Conservation (phyloP, 2,797 vertebrate species). For the Paramormyrops hopkinsi region DNA sequence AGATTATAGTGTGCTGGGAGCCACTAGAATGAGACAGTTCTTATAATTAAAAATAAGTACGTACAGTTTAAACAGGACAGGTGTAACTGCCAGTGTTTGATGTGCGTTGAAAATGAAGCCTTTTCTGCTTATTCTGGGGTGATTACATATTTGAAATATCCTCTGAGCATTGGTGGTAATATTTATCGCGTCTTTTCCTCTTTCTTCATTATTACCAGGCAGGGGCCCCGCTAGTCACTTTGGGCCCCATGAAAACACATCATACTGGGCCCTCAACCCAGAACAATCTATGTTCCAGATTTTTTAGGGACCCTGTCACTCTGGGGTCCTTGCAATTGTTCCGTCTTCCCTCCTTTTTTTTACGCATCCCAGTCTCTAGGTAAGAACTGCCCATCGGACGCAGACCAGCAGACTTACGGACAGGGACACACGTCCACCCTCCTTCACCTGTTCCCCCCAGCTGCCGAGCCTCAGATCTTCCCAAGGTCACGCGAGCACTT, state of each 20-base stretch:
- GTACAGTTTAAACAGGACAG: background rate
- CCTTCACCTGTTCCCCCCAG: background rate
- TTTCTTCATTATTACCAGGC: background rate
- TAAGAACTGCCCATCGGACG: background rate
- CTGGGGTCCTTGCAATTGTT: background rate
- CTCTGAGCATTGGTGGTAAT: background rate
- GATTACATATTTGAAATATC: background rate
- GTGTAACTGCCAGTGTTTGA: background rate
- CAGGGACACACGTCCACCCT: background rate
- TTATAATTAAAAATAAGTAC: background rate
- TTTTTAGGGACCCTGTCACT: background rate
- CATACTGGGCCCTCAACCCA: background rate
- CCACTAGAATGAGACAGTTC: background rate
- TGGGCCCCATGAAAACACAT: background rate
- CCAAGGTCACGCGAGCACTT: background rate
- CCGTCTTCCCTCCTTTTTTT: background rate
- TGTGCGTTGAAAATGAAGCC: background rate
- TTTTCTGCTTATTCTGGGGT: background rate
- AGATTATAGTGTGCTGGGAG: background rate
- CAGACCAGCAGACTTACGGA: background rate
- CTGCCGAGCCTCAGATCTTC: background rate
- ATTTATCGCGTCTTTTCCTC: background rate
- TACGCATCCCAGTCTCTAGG: background rate
- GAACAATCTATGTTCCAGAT: background rate
- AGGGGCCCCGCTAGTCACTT: background rate